A percentile compares a stretch with the other conserved stretches of the same genome.
Evolutionary conservation across 2,888 invertebrate species (phyloP).

Genomic region (Macaria liturata): DNA sequence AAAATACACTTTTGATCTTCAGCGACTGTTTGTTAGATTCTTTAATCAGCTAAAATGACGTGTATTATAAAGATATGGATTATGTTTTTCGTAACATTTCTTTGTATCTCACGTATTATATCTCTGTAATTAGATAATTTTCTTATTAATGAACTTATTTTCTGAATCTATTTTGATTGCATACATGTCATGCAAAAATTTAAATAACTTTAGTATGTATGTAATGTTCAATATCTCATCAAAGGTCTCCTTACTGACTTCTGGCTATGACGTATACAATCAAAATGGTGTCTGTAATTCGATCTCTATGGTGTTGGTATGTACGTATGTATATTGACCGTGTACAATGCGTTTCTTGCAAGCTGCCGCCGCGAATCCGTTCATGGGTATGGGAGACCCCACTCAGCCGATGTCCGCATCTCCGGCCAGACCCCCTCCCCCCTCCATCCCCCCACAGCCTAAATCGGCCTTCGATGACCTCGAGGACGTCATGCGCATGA

Average conservation of each 20-base stretch:
- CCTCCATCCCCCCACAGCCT: constrained; percentile 64
- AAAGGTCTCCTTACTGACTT: too few relatives aligned
- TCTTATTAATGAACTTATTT: constrained; percentile 25
- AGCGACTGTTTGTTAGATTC: too few relatives aligned
- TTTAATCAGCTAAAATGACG: too few relatives aligned
- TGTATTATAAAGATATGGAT: too few relatives aligned
- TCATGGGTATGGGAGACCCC: constrained; percentile 85
- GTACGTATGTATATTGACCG: constrained; percentile 24
- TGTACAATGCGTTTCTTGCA: constrained; percentile 55
- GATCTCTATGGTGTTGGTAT: constrained; percentile 40
- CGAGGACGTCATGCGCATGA: constrained; percentile 87
- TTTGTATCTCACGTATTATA: too few relatives aligned
- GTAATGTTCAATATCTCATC: too few relatives aligned
- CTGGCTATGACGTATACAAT: constrained; percentile 3
- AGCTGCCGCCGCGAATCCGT: constrained; percentile 86
- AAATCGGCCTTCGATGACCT: constrained; percentile 88
- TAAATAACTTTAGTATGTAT: too few relatives aligned
- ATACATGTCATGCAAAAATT: too few relatives aligned
- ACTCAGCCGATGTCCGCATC: constrained; percentile 71
- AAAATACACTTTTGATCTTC: too few relatives aligned
- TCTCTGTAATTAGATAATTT: constrained; percentile 32
- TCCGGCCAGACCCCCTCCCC: constrained; percentile 81
- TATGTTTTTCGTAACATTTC: too few relatives aligned
- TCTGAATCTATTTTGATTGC: constrained; percentile 17
- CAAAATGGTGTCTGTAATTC: constrained; percentile 22